Evolutionary conservation across 2,113 vertebrate genomes (phyloP).

Genomic region (Macroglossus sobrinus): DNA sequence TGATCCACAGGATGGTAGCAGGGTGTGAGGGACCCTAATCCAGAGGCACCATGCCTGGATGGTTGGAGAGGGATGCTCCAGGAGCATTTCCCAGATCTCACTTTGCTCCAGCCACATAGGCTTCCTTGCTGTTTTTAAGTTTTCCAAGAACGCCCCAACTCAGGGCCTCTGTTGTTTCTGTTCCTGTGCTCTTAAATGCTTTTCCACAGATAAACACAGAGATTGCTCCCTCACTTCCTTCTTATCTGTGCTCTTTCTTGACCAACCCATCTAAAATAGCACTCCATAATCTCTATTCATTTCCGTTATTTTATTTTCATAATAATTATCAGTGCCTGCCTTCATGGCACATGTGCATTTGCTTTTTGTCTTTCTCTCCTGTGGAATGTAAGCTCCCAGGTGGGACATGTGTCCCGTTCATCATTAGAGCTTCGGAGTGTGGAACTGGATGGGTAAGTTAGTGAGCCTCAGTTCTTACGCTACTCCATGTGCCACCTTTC

Average conservation of each 20-base stretch:
- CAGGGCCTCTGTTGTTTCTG: not conserved
- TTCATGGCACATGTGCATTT: not conserved
- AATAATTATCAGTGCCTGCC: not conserved
- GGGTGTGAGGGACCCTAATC: rapidly evolving
- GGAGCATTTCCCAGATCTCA: not conserved
- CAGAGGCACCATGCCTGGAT: not conserved
- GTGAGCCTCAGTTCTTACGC: not conserved
- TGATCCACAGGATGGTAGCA: rapidly evolving
- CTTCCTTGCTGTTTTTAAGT: not conserved
- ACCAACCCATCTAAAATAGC: not conserved
- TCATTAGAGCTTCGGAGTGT: not conserved
- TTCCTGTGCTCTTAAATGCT: not conserved
- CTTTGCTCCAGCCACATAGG: too few relatives aligned
- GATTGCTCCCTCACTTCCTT: not conserved
- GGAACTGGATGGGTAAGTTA: too few relatives aligned
- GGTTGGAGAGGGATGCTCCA: not conserved
- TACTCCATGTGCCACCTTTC: rapidly evolving
- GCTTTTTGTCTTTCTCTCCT: not conserved
- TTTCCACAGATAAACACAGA: not conserved
- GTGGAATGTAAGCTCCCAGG: not conserved
- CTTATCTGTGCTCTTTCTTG: not conserved
- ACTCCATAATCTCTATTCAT: not conserved
- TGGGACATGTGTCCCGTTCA: not conserved
- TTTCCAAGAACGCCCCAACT: not conserved
- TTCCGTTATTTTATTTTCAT: not conserved